Evolutionary conservation across 1,140 invertebrate species (phyloP).

Genomic region (Polypedilum vanderplanki): DNA sequence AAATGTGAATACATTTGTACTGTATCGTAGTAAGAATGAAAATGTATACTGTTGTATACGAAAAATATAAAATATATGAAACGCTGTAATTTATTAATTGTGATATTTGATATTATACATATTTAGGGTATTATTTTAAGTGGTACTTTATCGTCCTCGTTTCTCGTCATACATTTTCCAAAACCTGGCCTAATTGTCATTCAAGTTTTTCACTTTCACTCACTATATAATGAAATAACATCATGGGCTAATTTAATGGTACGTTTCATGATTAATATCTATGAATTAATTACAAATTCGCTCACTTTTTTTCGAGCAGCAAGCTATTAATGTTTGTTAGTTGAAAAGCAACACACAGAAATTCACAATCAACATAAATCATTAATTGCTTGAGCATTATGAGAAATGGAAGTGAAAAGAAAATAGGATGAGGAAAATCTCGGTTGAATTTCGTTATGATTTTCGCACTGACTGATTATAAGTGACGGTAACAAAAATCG

Average conservation of each 20-base stretch:
- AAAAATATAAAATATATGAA: neutral
- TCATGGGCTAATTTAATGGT: slow-evolving; percentile 9
- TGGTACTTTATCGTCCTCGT: neutral
- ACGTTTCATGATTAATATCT: slow-evolving; percentile 19
- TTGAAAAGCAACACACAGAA: neutral
- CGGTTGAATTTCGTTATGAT: neutral
- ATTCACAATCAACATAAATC: slow-evolving; percentile 12
- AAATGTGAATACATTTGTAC: no score
- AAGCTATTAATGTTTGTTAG: neutral
- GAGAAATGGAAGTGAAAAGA: neutral
- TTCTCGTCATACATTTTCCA: neutral
- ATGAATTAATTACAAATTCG: slow-evolving; percentile 13
- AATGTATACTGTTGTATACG: no score
- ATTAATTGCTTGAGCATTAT: neutral
- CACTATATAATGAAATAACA: slow-evolving; percentile 8
- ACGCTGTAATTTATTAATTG: slow-evolving; percentile 14
- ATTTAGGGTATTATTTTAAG: slow-evolving; percentile 13
- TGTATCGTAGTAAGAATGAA: no score
- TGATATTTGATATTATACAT: slow-evolving; percentile 7
- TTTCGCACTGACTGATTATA: neutral
- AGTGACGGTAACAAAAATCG: neutral
- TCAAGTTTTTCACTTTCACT: neutral
- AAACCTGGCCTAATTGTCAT: neutral
- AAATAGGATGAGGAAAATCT: no score
- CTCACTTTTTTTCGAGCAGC: neutral